Percentiles rank a stretch among this genome's conserved stretches.
phyloP scores from a whole-genome alignment of 1,140 invertebrate genomes.

The Drosophila ficusphila region DNA sequence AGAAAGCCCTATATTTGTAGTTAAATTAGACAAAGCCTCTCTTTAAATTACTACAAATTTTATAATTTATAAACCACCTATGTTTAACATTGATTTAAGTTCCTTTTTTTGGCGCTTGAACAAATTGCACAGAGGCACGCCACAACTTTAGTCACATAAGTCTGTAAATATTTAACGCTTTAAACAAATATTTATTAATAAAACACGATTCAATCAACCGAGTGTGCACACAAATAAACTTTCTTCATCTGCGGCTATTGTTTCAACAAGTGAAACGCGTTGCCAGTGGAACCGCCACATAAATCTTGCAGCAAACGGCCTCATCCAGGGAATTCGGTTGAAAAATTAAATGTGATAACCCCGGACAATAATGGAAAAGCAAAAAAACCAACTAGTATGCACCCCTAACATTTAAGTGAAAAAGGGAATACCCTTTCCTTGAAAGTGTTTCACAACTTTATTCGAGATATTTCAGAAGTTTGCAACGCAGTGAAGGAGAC shows the following conservation, averaged over 20 bases:
- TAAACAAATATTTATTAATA: slow-evolving; percentile 61
- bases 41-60: not conserved
- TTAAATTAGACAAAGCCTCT: not conserved
- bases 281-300: slow-evolving; percentile 50
- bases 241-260: slow-evolving; percentile 32
- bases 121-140: slow-evolving; percentile 36
- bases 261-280: slow-evolving; percentile 46
- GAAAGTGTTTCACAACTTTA: accelerated
- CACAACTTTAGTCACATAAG: slow-evolving; percentile 41
- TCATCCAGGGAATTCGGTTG: slow-evolving; percentile 53
- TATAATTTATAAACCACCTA: not conserved
- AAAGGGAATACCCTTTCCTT: not conserved
- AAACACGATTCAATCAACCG: slow-evolving; percentile 55
- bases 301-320: slow-evolving; percentile 66
- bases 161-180: slow-evolving; percentile 48
- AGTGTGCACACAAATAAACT: slow-evolving; percentile 8
- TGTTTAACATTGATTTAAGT: no score
- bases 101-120: not conserved
- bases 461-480: no score
- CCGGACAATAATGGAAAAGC: slow-evolving; percentile 24
- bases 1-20: not conserved
- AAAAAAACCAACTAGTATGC: slow-evolving; percentile 2
- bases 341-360: slow-evolving; percentile 77
- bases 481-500: no score
- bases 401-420: not conserved